Conservation (phyloP, 64 coral and sea anemone species). For the Pocillopora damicornis region DNA sequence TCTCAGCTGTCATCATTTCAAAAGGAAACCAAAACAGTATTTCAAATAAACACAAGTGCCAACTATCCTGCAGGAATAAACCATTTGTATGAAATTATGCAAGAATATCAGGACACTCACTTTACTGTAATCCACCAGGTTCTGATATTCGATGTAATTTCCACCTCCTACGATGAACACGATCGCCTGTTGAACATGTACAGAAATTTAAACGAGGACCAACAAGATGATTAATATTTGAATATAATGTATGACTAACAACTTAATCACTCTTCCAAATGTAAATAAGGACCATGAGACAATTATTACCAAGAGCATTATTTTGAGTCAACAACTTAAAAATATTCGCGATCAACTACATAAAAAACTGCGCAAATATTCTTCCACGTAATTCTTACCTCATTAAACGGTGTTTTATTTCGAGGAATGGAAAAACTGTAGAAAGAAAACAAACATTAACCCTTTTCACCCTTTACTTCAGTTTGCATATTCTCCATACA, state of each 20-base stretch:
- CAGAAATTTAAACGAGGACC: background rate
- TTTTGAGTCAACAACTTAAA: background rate
- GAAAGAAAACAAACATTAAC: background rate
- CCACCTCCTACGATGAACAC: conserved; percentile 98
- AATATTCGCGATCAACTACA: background rate
- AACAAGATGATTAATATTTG: too few relatives aligned
- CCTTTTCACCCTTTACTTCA: background rate
- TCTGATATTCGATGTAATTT: conserved; percentile 99
- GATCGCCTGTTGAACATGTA: conserved; percentile 59
- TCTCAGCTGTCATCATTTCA: too few relatives aligned
- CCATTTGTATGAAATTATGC: background rate
- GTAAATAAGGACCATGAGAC: too few relatives aligned
- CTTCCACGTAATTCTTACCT: conserved; percentile 44
- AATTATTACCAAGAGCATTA: background rate
- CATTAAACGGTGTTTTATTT: conserved; percentile 93
- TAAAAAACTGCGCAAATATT: too few relatives aligned
- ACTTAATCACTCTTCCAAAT: too few relatives aligned
- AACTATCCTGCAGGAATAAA: too few relatives aligned
- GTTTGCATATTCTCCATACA: too few relatives aligned
- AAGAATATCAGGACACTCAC: conserved; percentile 1
- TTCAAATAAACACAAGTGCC: too few relatives aligned
- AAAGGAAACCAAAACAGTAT: too few relatives aligned
- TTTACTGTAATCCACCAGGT: conserved; percentile 90
- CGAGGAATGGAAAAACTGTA: conserved; percentile 76
- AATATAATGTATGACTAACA: too few relatives aligned